Base-by-base conservation (phyloP, 2,113 vertebrate genomes). In the rat (Rattus norvegicus) region DNA sequence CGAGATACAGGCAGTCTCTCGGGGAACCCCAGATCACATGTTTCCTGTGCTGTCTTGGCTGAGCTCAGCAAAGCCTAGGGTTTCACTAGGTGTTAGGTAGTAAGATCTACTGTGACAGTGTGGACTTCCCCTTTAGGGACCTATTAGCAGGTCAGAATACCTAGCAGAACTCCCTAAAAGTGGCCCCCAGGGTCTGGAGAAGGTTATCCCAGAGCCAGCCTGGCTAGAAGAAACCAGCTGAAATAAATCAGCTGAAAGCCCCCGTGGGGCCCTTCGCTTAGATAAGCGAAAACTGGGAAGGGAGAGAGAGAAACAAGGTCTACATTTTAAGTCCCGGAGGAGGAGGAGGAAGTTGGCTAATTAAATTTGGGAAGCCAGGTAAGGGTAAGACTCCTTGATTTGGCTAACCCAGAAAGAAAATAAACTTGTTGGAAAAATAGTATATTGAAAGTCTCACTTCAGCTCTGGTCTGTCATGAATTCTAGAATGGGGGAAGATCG, bases 51-150 rank as follows among this genome's bases (percentile, higher is more conserved):
- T 52, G 69, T 95, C 96, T 94, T 98, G 97, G 96, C 97, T 90
- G 92, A 95, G 95, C 91, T 96, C 94, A 72, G 94, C 94, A 96
- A 94, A 96, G 95, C 95, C 94, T 97, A 95, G 89, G 92, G 83
- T 98, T 98, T 98, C 97, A 98, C 97, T 97, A 98, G 97, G 98
- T 98, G 97, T 98, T 97, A 97, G 97, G 95, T 95, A 98, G 97
- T 95, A 95, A 95, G 97, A 97, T 98, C 97, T 96, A 96, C 96
- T 87, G 94, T 97, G 95, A 94, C 96, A 92, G 95, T 88, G 91
- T 97, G 94, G 94, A 83, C 91, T 96, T 95, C 86, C 95, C 93
- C 96, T 95, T 94, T 24, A 84, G 97, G 95, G 97, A 95, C 80
- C 94, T 96, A 95, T 97, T 97, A 97, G 96, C 80, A 95, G 96